phyloP scores from a whole-genome alignment of 2,113 vertebrate genomes.

The Rhizomys pruinosus region DNA sequence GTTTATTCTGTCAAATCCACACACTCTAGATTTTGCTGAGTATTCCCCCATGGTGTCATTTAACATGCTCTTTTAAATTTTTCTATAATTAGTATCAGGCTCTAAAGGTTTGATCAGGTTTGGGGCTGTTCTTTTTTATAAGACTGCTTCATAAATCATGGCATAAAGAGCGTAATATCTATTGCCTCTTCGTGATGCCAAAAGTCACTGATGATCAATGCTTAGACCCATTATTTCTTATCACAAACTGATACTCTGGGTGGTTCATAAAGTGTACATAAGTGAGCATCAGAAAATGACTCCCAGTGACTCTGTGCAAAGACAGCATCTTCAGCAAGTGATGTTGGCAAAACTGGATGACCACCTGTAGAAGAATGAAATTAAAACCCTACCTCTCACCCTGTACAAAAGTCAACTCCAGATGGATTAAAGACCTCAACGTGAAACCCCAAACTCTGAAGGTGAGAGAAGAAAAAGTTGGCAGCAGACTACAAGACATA shows the following conservation, averaged over 20 bases:
- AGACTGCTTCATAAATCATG: not conserved
- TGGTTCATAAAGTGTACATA: constrained; percentile 34
- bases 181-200: constrained; percentile 22
- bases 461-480: too few species aligned
- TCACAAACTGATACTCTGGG: not conserved
- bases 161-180: not conserved
- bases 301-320: not conserved
- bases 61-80: constrained; percentile 24
- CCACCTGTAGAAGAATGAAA: too few species aligned
- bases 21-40: constrained; percentile 1
- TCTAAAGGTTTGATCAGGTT: constrained; percentile 41
- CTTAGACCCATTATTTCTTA: constrained; percentile 22
- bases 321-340: too few species aligned
- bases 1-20: not conserved
- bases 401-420: too few species aligned
- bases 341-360: too few species aligned
- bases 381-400: too few species aligned
- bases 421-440: too few species aligned
- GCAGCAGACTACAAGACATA: too few species aligned
- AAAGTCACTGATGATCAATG: constrained; percentile 3
- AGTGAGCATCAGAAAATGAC: constrained; percentile 37
- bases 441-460: too few species aligned
- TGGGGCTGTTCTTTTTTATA: not conserved
- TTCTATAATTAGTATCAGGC: not conserved
- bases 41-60: not conserved